Evolutionary conservation across 2,113 vertebrate species (phyloP).

Genomic region (Oceanites oceanicus): DNA sequence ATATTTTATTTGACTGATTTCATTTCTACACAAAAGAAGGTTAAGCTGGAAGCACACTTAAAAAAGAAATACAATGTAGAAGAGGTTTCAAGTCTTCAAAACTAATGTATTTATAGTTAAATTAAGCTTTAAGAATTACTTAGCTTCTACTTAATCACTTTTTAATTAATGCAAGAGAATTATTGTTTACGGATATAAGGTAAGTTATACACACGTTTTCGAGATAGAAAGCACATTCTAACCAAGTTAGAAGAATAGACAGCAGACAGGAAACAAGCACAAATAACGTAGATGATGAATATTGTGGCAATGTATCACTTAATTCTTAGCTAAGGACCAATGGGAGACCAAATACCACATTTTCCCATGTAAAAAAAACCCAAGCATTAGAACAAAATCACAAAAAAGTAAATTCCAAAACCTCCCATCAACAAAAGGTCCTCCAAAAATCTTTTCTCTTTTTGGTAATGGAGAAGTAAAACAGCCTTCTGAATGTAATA

Average conservation of each 20-base stretch:
- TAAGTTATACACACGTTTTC: background rate
- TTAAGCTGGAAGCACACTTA: background rate
- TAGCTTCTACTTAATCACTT: background rate
- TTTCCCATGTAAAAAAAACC: background rate
- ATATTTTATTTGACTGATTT: background rate
- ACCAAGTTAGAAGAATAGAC: background rate
- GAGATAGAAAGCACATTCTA: background rate
- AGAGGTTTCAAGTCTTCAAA: background rate
- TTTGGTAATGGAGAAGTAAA: background rate
- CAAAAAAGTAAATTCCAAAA: background rate
- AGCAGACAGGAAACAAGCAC: background rate
- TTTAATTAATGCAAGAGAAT: background rate
- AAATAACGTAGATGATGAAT: background rate
- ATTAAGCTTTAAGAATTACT: background rate
- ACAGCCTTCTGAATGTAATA: background rate
- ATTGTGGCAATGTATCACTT: background rate
- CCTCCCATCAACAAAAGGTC: background rate
- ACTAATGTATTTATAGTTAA: background rate
- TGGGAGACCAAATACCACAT: background rate
- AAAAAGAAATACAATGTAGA: background rate
- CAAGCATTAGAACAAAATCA: background rate
- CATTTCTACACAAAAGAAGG: background rate
- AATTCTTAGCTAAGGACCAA: background rate
- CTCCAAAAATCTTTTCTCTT: background rate
- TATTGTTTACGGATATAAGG: background rate